A percentile compares a stretch with the other conserved stretches of the same genome.
Conservation (phyloP, 2,888 invertebrate species). For the Rutpela maculata region DNA sequence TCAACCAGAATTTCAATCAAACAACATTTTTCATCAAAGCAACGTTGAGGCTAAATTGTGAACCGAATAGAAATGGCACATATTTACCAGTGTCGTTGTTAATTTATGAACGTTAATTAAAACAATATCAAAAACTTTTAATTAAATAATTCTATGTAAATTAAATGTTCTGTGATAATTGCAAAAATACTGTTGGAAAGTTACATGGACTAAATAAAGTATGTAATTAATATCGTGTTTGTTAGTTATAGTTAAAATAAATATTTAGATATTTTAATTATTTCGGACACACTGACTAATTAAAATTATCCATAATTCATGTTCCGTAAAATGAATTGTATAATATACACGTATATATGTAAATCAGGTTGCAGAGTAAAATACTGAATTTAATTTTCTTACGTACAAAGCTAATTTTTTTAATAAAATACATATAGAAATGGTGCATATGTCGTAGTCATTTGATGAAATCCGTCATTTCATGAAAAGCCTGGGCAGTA, state of each 20-base stretch:
- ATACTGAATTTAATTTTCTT: background rate
- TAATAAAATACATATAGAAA: no score
- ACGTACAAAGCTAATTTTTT: no score
- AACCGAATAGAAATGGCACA: background rate
- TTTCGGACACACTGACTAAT: background rate
- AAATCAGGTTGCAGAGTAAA: background rate
- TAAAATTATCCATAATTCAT: conserved; percentile 2
- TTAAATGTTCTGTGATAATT: background rate
- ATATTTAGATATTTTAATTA: conserved; percentile 2
- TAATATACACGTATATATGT: background rate
- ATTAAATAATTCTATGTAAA: conserved; percentile 22
- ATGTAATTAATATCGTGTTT: background rate
- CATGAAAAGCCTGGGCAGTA: no score
- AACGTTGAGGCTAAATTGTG: background rate
- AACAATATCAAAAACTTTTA: conserved; percentile 19
- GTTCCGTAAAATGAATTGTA: conserved; percentile 1
- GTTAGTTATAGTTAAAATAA: background rate
- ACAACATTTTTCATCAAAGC: background rate
- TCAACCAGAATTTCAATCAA: background rate
- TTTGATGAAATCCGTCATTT: no score
- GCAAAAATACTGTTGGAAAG: background rate
- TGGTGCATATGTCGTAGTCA: no score
- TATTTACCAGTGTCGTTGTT: background rate
- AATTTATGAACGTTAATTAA: conserved; percentile 13
- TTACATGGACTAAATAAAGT: background rate